Percentiles rank a stretch among this genome's conserved stretches.
Evolutionary conservation across 2,113 vertebrate species (phyloP).

Genomic region (Nettapus auritus): DNA sequence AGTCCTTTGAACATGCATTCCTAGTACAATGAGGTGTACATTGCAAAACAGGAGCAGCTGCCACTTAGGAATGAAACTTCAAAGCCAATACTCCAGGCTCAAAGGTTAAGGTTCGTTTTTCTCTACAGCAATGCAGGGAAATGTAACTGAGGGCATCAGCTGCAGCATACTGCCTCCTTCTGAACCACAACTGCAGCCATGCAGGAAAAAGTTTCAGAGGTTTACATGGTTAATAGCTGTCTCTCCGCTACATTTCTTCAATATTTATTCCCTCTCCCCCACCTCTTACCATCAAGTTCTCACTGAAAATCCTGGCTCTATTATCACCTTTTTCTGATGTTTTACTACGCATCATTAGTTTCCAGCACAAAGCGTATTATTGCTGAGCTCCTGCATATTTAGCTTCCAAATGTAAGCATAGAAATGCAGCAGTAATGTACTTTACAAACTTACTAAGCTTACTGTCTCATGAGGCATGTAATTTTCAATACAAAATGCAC

Average conservation of each 20-base stretch:
- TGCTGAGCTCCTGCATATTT: neutral
- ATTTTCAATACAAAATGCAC: neutral
- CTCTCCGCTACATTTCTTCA: neutral
- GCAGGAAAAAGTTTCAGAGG: neutral
- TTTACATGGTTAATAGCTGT: neutral
- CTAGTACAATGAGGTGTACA: neutral
- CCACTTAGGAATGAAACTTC: neutral
- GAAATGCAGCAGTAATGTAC: neutral
- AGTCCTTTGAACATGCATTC: neutral
- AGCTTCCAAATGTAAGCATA: neutral
- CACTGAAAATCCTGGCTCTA: neutral
- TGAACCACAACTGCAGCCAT: fast-evolving
- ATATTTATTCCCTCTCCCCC: neutral
- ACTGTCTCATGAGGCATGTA: neutral
- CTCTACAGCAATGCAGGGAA: neutral
- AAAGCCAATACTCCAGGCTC: neutral
- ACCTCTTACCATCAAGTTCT: neutral
- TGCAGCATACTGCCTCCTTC: neutral
- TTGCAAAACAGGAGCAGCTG: slow-evolving; percentile 1
- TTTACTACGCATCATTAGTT: neutral
- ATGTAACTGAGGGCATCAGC: neutral
- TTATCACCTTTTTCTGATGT: neutral
- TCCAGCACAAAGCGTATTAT: neutral
- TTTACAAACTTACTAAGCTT: neutral
- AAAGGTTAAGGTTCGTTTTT: neutral